Conservation (phyloP, 2,888 invertebrate species). For the Charanyca ferruginea region DNA sequence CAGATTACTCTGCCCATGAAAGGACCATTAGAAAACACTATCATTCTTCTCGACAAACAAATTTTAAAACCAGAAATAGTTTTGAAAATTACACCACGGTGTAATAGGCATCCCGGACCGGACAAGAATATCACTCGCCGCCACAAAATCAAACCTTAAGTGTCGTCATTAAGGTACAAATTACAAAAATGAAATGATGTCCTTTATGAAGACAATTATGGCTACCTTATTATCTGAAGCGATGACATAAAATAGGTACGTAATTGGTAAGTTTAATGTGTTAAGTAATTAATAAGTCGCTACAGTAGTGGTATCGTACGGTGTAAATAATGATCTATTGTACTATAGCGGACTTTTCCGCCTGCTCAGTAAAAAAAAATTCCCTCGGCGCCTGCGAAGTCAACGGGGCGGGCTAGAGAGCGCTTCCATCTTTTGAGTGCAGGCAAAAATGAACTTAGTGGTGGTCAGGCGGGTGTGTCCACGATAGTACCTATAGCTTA, state of each 20-base stretch:
- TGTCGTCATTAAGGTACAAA: slow-evolving; percentile 4
- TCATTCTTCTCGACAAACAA: neutral
- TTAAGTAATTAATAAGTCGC: slow-evolving; percentile 36
- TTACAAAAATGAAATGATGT: neutral
- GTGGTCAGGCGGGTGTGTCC: too few species aligned
- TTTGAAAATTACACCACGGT: slow-evolving; percentile 45
- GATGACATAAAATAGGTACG: slow-evolving; percentile 65
- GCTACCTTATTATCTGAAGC: slow-evolving; percentile 63
- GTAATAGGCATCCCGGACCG: slow-evolving; percentile 34
- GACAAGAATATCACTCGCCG: neutral
- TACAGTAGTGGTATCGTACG: slow-evolving; percentile 10
- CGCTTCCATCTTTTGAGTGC: too few species aligned
- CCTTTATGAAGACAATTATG: slow-evolving; percentile 27
- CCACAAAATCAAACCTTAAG: slow-evolving; percentile 24
- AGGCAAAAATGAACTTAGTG: too few species aligned
- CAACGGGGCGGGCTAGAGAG: too few species aligned
- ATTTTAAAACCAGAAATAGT: neutral
- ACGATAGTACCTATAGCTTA: too few species aligned
- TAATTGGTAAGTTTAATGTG: slow-evolving; percentile 58
- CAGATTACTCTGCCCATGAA: neutral
- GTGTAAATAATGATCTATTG: slow-evolving; percentile 3
- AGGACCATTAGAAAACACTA: neutral
- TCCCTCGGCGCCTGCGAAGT: too few species aligned
- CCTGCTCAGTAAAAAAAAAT: too few species aligned
- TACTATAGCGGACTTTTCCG: too few species aligned